Base-by-base conservation (phyloP, 2,888 invertebrate genomes). In the Drosophila limbata region DNA sequence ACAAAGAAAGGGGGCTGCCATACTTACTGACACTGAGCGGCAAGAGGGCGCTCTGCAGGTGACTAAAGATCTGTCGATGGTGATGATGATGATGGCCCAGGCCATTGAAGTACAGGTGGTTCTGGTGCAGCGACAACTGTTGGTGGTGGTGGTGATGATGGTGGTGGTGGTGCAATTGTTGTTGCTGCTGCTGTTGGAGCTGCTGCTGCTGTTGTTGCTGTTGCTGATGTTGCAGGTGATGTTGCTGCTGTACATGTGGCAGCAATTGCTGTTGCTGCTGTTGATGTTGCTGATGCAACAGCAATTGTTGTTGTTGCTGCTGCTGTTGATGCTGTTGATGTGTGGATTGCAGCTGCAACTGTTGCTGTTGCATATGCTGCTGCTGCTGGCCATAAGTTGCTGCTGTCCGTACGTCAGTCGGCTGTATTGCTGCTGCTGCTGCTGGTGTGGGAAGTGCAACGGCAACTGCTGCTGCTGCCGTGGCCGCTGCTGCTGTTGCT, bases 21-120 rank as follows among this genome's bases (percentile, higher is more conserved):
- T 92, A 93, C 93, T 93, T 92, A 93, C 93, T 93, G 77, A 93
- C 91, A 87, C 92, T 92, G 81, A 93, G 88, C 79, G 93, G 93
- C 90, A 93, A 90, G 56, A 92, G 88, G 48, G 91, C 91, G 74
- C 90, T 91, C 79, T 92, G 92, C 90, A 92, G 88, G 57, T 92
- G 92, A 77, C 92, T 91, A 86, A 92, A 92, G 80, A 92, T 89
- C 88, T 92, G 92, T 48, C 92, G 91, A 75, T 90, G 91, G 70
- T 90, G 92, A 35, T 89, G 90, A 61, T 90, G 90, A 60, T 89
- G 90, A 35, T 80, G 89, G 50, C 93, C 93, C 93, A 87, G 68
- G 56, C 91, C 91, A 61, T 90, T 90, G 66, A 91, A 91, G 75
- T 90, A 91, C 65, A 91, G 79, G 77, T 89, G 88, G 69, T 85